Base-by-base conservation (phyloP, 1,140 invertebrate genomes). In the Sarcophaga peregrina region DNA sequence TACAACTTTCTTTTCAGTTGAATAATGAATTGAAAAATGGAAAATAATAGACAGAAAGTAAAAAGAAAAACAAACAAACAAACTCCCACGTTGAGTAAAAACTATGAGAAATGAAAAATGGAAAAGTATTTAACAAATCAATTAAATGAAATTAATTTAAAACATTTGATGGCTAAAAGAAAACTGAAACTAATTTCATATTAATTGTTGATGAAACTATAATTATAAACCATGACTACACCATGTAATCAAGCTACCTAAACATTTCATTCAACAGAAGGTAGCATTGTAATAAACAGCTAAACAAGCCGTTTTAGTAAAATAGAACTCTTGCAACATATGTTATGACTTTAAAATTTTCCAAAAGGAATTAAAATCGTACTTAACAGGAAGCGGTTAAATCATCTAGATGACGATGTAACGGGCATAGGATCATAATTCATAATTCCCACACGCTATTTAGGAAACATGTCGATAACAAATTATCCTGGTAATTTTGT, bases 151-250 rank as follows among this genome's bases (percentile, higher is more conserved):
- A 78, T 78, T 78, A 78, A 76, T 15, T n/a, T 8, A 76, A 76
- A 50, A 50, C 74, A 48, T 50, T 50, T 52, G 8, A 1, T 8
- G 47, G 25, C 13, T 3, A 20, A 37, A 37, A 37, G 25, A 37
- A 37, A 17, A 8, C 0, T 68, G 6, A 68, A 68, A 78, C 75
- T 50, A 50, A 78, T 78, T 50, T 78, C 20, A 50, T 20, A 78
- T 78, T 78, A 78, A 78, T 78, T 78, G 75, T 50, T 76, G 47
- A 78, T 78, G 75, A 78, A 78, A 78, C 75, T 78, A 52, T 78
- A 78, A 78, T 78, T 78, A 78, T 78, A 25, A 17, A 25, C 8
- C 75, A 78, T 50, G 75, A 50, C n/a, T n/a, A n/a, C n/a, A n/a
- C 75, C 75, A 20, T 78, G 37, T 78, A 78, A 78, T 78, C 50